These are phyloP conservation scores for Colius striatus DNA, from an alignment of 2,113 vertebrate genomes.

Conservation along the genomic window DNA sequence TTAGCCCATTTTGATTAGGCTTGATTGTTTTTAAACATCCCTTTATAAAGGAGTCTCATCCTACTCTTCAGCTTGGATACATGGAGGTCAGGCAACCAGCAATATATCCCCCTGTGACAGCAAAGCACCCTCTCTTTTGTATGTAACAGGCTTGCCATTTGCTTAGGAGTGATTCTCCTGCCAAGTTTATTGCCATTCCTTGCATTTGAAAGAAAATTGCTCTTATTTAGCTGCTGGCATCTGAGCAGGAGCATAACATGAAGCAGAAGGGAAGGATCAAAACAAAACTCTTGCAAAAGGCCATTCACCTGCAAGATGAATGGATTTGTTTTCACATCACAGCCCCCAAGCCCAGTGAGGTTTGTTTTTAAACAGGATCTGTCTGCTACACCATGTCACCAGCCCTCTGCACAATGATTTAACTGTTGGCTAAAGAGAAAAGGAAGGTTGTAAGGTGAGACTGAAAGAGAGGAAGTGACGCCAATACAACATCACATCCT, in stretches of 20 bases:
- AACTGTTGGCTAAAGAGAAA: background rate
- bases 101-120: background rate
- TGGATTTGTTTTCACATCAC: background rate
- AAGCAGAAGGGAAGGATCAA: background rate
- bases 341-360: background rate
- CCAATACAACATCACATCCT: conserved; percentile 32
- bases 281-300: background rate
- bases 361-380: background rate
- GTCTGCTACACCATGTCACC: background rate
- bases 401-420: background rate
- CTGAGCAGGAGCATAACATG: background rate
- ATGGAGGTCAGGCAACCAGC: background rate
- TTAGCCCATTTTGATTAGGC: background rate
- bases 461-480: conserved; percentile 36
- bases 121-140: background rate
- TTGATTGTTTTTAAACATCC: background rate
- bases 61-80: background rate
- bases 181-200: conserved; percentile 50
- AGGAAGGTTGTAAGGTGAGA: conserved; percentile 34
- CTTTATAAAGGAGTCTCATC: background rate
- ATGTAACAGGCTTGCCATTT: background rate
- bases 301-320: background rate
- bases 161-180: conserved; percentile 22
- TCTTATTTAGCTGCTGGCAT: background rate
- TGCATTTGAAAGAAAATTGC: conserved; percentile 58